Percentiles rank a stretch among this genome's conserved stretches.
Conservation (phyloP, 2,888 invertebrate species). For the Listrodromus nycthemerus region DNA sequence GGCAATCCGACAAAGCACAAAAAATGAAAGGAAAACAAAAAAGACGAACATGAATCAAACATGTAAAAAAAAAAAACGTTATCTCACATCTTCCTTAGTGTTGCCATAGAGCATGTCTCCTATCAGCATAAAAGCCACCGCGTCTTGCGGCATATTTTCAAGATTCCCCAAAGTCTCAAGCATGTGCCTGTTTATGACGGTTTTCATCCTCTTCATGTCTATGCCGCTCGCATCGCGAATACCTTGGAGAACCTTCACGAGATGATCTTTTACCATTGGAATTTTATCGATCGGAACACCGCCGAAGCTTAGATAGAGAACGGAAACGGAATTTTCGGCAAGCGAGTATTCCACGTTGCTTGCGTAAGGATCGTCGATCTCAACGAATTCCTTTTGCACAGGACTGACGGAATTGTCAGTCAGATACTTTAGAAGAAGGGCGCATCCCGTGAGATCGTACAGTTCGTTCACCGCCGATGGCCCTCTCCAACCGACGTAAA, state of each 20-base stretch:
- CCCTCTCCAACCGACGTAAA: conserved; percentile 92
- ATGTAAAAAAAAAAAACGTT: not conserved
- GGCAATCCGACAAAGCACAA: not conserved
- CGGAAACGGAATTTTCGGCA: conserved; percentile 90
- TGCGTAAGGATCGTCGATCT: conserved; percentile 92
- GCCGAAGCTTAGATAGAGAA: conserved; percentile 90
- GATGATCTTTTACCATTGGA: conserved; percentile 86
- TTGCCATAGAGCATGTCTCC: conserved; percentile 94
- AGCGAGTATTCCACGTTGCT: conserved; percentile 90
- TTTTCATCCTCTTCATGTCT: conserved; percentile 91
- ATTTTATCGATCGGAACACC: conserved; percentile 91
- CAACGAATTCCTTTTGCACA: conserved; percentile 93
- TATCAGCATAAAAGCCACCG: conserved; percentile 91
- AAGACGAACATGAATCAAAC: not conserved
- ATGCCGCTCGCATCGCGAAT: conserved; percentile 85
- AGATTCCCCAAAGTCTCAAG: conserved; percentile 89
- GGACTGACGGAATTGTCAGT: conserved; percentile 95
- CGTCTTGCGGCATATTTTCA: conserved; percentile 91
- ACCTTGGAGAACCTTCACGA: conserved; percentile 85
- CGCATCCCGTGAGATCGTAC: conserved; percentile 88
- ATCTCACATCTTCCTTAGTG: conserved; percentile 89
- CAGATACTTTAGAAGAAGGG: conserved; percentile 91
- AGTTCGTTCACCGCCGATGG: conserved; percentile 88
- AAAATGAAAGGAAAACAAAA: not conserved
- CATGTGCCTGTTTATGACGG: conserved; percentile 90